Evolutionary conservation across 2,888 invertebrate species (phyloP), one percentile per base, ranked within the genome.

Genomic region (Entomobrya multifasciata): DNA sequence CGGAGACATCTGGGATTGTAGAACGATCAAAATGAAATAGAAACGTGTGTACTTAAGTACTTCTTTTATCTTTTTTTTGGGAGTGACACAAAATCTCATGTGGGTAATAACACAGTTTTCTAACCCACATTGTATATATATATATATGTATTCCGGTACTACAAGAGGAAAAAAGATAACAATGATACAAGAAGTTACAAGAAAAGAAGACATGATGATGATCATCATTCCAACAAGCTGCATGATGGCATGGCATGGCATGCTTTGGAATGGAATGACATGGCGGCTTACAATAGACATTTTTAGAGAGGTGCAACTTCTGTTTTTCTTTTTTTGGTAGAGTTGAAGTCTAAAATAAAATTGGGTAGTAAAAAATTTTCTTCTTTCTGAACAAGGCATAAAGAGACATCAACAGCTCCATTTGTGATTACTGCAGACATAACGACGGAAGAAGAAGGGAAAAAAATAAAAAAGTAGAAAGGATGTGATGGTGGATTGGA

Each of bases 11-110:
- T 79, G 79, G 79, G 65, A n/a, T 67, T 67, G 41, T 67, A 44
- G 41, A 67, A 49, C 36, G 49, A 67, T 67, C 36, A 60, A 62
- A 79, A 79, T 67, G 67, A 79, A 65, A 67, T 67, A 79, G 17
- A 79, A 49, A 25, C 72, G 70, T 81, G n/a, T n/a, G 70, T 70
- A 70, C 70, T 81, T 70, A 70, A 81, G 81, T 72, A 81, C 81
- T 57, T 36, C 70, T 70, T 72, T 81, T 70, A 44, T 67, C 44
- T 67, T 41, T 41, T 67, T 67, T 41, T 67, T 67, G 67, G 41
- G 55, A 57, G 30, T 70, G 70, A 67, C 72, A 81, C 27, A 81
- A 76, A 72, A 72, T 81, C 81, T 81, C 81, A 72, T 81, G 81
- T 70, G 81, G 70, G 44, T 47, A 81, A 81, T 81, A n/a, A n/a